Base-by-base conservation (phyloP, 2,113 vertebrate species). In the Onychorhynchus coronatus region DNA sequence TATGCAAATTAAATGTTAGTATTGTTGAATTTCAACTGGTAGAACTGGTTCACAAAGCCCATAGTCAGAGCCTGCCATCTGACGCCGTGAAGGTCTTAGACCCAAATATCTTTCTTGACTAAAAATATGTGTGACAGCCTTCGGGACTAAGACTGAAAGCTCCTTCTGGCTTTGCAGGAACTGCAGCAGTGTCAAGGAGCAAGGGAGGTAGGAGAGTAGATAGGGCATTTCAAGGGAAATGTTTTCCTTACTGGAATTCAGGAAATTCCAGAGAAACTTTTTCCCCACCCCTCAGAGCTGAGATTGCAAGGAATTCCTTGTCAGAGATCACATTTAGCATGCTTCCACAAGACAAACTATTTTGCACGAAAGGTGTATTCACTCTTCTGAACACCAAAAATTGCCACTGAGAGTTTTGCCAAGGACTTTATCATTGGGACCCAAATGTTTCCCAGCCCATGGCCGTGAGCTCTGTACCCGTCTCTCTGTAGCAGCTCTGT, bases 1-100 rank as follows among this genome's bases (percentile, higher is more conserved):
- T 85, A 93, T 91, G 87, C 87, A 95, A 87, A 78, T 93, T 77
- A 90, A 95, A 56, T 61, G 58, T 94, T 97, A 84, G 71, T 93
- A 82, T 66, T 88, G 61, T 72, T 94, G 47, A 85, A 70, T 93
- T 97, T 96, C 86, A 90, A 67, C 20, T 63, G 53, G 65, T 73
- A 65, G 39, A 88, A 91, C 37, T 84, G 47, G 47, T 95, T 91
- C 50, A 74, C 39, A 3, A 93, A 90, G 42, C 83, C 86, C 76
- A 56, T 3, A 9, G 46, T 89, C 88, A 88, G 55, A 82, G 20
- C 63, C 44, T 85, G 74, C 88, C 61, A 61, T 72, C 90, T 96
- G 50, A 91, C 81, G 73, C 70, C 1, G 0, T 42, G 67, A 95
- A 82, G 91, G 91, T 95, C 55, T 86, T 77, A 35, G 89, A 89